Evolutionary conservation across 2,113 vertebrate genomes (phyloP).

Genomic region (Hippocampus comes): DNA sequence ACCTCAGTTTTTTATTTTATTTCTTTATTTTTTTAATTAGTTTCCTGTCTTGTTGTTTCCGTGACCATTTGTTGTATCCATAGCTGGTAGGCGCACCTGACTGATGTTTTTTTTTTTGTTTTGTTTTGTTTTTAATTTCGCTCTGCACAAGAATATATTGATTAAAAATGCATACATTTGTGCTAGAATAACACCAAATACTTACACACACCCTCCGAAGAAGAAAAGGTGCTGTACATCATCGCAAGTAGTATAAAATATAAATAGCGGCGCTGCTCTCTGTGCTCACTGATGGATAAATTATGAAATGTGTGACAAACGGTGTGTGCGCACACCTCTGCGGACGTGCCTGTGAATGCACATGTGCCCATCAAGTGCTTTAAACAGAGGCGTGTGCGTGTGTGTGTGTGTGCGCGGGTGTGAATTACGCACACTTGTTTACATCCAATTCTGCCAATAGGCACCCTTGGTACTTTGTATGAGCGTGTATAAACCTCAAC

Average conservation of each 20-base stretch:
- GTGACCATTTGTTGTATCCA: slow-evolving; percentile 48
- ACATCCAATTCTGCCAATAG: slow-evolving; percentile 25
- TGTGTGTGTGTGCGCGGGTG: neutral
- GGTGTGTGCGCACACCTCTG: neutral
- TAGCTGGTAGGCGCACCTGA: slow-evolving; percentile 43
- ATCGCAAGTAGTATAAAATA: slow-evolving; percentile 7
- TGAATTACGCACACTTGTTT: slow-evolving; percentile 25
- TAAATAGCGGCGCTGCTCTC: neutral
- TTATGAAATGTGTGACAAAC: neutral
- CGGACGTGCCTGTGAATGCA: slow-evolving; percentile 6
- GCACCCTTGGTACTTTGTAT: neutral
- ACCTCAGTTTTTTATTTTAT: slow-evolving; percentile 4
- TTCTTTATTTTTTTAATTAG: neutral
- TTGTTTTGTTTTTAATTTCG: neutral
- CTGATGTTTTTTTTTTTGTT: slow-evolving; percentile 32
- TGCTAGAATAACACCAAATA: too few species aligned
- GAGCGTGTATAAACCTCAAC: slow-evolving; percentile 13
- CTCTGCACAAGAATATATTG: too few species aligned
- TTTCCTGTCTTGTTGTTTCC: slow-evolving; percentile 43
- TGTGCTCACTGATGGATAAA: slow-evolving; percentile 5
- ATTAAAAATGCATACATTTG: too few species aligned
- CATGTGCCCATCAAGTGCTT: slow-evolving; percentile 1
- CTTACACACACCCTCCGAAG: neutral
- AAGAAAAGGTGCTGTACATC: neutral
- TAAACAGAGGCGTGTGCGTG: neutral